Conservation (phyloP, 2,888 invertebrate genomes). For the Amphipoea lucens region DNA sequence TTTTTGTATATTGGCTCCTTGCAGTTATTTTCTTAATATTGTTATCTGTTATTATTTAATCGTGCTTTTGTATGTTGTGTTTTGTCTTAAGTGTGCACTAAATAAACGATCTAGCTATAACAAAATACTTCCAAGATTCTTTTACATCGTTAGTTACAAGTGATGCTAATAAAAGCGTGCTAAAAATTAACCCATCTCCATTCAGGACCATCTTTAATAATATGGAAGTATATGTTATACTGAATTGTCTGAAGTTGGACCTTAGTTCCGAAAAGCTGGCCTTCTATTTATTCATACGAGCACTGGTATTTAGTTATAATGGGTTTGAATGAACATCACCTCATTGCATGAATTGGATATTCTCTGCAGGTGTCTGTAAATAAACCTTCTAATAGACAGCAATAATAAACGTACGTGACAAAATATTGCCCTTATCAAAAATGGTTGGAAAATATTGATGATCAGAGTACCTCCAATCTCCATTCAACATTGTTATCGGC, state of each 20-base stretch:
- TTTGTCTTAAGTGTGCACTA: not conserved
- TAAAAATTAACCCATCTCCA: not conserved
- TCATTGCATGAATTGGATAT: not conserved
- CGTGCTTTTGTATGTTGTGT: not conserved
- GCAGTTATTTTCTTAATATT: not conserved
- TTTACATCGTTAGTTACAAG: too few relatives aligned
- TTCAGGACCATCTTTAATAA: not conserved
- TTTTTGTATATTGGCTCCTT: not conserved
- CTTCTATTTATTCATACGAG: too few relatives aligned
- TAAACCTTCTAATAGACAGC: not conserved
- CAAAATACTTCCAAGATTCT: too few relatives aligned
- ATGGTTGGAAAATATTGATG: not conserved
- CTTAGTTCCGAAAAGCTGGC: too few relatives aligned
- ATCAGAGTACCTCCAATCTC: not conserved
- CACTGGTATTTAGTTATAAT: not conserved
- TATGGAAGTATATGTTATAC: not conserved
- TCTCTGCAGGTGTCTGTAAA: not conserved
- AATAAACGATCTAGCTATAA: not conserved
- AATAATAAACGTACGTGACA: not conserved
- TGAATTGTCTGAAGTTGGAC: not conserved
- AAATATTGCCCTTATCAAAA: slow-evolving; percentile 2
- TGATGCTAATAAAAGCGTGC: too few relatives aligned
- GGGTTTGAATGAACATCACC: not conserved
- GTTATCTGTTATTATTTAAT: not conserved
- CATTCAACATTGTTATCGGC: slow-evolving; percentile 9